phyloP scores from a whole-genome alignment of 2,797 vertebrate species.

The Spinus olivaceus region DNA sequence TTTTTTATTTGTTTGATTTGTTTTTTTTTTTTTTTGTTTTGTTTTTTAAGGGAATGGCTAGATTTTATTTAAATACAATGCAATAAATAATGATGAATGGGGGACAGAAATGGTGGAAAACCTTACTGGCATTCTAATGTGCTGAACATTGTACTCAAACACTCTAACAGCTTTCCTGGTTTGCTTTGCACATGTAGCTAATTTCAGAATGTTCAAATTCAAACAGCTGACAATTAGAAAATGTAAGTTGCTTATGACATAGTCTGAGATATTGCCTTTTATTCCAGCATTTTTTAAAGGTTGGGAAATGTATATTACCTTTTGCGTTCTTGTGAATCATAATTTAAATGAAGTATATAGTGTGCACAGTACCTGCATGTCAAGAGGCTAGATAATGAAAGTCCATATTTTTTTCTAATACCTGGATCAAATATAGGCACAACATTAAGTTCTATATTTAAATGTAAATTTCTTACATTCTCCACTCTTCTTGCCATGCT shows the following conservation, averaged over 20 bases:
- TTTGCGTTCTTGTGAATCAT: neutral
- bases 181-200: neutral
- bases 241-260: neutral
- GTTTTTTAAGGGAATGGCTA: neutral
- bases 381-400: neutral
- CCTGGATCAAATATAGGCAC: neutral
- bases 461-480: neutral
- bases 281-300: neutral
- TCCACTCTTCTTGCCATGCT: neutral
- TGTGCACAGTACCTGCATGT: neutral
- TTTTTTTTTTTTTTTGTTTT: neutral
- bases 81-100: neutral
- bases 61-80: neutral
- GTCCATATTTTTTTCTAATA: neutral
- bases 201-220: neutral
- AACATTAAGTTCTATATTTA: neutral
- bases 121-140: neutral
- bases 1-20: neutral
- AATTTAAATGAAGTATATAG: neutral
- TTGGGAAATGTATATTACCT: neutral
- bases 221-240: neutral
- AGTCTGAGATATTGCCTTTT: neutral
- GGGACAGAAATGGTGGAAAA: neutral
- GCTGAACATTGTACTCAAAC: neutral
- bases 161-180: neutral